These are phyloP conservation scores for Meganola albula DNA, from an alignment of 2,888 invertebrate genomes.

Conservation along the genomic window DNA sequence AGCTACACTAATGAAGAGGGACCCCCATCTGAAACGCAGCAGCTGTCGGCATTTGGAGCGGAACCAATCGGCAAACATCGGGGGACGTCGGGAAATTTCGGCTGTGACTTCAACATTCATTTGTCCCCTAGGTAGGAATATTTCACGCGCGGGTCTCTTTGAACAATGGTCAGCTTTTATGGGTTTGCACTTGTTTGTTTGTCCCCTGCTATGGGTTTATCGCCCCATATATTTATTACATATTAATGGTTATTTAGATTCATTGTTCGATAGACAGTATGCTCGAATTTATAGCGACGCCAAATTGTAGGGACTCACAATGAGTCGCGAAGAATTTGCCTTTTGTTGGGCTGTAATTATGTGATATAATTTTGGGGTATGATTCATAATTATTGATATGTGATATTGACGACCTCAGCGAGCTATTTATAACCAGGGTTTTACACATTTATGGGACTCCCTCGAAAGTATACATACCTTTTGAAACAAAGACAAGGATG, in stretches of 20 bases:
- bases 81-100: constrained; percentile 48
- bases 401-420: too few species aligned
- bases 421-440: too few species aligned
- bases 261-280: constrained; percentile 74
- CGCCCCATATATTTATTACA: constrained; percentile 77
- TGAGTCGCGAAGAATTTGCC: constrained; percentile 48
- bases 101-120: constrained; percentile 42
- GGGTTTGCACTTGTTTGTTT: constrained; percentile 76
- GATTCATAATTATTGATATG: too few species aligned
- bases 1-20: constrained; percentile 74
- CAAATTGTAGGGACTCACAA: constrained; percentile 60
- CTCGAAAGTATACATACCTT: too few species aligned
- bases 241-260: constrained; percentile 78
- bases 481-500: too few species aligned
- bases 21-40: constrained; percentile 72
- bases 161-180: constrained; percentile 57
- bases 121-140: constrained; percentile 33
- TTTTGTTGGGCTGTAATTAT: constrained; percentile 53
- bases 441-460: too few species aligned
- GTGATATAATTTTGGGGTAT: constrained; percentile 41
- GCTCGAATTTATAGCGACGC: constrained; percentile 72
- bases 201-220: constrained; percentile 68
- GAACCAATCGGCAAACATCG: constrained; percentile 63
- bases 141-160: constrained; percentile 50
- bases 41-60: constrained; percentile 74